Evolutionary conservation across 2,888 invertebrate genomes (phyloP).

Genomic region (Melanotus villosus): DNA sequence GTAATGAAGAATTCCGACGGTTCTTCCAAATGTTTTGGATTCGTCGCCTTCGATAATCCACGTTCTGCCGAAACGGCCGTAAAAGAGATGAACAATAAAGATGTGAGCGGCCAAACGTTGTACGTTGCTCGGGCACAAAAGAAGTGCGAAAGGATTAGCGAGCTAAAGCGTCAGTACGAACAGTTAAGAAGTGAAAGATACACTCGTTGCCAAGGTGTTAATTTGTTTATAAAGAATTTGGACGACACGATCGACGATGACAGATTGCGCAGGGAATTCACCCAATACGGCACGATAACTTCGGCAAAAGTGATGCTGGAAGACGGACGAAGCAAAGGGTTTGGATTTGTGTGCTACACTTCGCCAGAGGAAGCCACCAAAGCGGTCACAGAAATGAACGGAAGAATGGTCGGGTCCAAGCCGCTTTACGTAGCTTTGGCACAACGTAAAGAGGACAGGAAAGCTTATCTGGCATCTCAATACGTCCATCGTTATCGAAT

Average conservation of each 20-base stretch:
- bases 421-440: slow-evolving; percentile 81
- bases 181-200: slow-evolving; percentile 92
- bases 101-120: slow-evolving; percentile 80
- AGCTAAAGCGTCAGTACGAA: slow-evolving; percentile 96
- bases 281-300: slow-evolving; percentile 78
- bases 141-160: slow-evolving; percentile 96
- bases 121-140: slow-evolving; percentile 99
- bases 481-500: slow-evolving; percentile 87
- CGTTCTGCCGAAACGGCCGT: slow-evolving; percentile 95
- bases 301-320: slow-evolving; percentile 78
- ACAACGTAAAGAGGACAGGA: slow-evolving; percentile 80
- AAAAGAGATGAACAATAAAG: slow-evolving; percentile 90
- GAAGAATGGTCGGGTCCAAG: slow-evolving; percentile 77
- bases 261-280: slow-evolving; percentile 75
- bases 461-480: slow-evolving; percentile 77
- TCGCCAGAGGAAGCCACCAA: slow-evolving; percentile 80
- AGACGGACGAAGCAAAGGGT: slow-evolving; percentile 70
- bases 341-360: slow-evolving; percentile 82
- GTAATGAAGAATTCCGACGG: slow-evolving; percentile 94
- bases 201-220: slow-evolving; percentile 78
- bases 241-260: slow-evolving; percentile 81
- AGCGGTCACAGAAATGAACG: slow-evolving; percentile 82
- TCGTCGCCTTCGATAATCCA: slow-evolving; percentile 98
- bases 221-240: slow-evolving; percentile 81
- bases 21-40: slow-evolving; percentile 98